These are phyloP conservation scores for Caligus rogercresseyi DNA, from an alignment of 1,140 invertebrate species.

Conservation along the genomic window DNA sequence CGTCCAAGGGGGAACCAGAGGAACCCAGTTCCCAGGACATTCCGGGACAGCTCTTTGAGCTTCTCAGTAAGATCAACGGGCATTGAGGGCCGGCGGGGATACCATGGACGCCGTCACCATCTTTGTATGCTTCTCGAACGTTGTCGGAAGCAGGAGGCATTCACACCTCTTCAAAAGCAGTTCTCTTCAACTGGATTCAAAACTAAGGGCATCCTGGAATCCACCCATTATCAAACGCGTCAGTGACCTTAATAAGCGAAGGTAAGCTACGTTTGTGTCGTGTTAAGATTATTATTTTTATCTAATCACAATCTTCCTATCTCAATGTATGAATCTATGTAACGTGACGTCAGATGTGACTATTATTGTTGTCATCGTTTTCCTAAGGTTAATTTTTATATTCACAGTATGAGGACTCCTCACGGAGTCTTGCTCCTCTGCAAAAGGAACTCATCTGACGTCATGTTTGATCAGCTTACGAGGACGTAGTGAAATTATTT, in stretches of 20 bases:
- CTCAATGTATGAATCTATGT: too few species aligned
- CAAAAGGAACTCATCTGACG: too few species aligned
- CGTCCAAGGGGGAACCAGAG: neutral
- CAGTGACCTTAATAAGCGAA: neutral
- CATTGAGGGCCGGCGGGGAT: neutral
- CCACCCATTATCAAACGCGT: neutral
- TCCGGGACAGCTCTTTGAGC: constrained; percentile 1
- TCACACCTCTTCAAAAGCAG: constrained; percentile 4
- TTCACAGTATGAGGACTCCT: too few species aligned
- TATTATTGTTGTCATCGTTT: too few species aligned
- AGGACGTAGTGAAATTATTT: too few species aligned
- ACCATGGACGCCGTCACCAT: constrained; percentile 1
- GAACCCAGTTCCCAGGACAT: neutral
- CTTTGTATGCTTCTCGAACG: constrained; percentile 1
- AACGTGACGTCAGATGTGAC: too few species aligned
- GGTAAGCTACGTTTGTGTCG: neutral
- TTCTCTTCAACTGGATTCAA: neutral
- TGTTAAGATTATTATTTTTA: too few species aligned
- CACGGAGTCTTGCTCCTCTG: too few species aligned
- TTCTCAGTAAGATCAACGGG: neutral
- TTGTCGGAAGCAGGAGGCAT: constrained; percentile 6
- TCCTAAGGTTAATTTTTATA: too few species aligned
- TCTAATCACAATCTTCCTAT: too few species aligned
- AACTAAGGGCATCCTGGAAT: neutral
- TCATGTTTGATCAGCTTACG: too few species aligned